Base-by-base conservation (phyloP, 2,888 invertebrate species). In the Synanthedon myopaeformis region DNA sequence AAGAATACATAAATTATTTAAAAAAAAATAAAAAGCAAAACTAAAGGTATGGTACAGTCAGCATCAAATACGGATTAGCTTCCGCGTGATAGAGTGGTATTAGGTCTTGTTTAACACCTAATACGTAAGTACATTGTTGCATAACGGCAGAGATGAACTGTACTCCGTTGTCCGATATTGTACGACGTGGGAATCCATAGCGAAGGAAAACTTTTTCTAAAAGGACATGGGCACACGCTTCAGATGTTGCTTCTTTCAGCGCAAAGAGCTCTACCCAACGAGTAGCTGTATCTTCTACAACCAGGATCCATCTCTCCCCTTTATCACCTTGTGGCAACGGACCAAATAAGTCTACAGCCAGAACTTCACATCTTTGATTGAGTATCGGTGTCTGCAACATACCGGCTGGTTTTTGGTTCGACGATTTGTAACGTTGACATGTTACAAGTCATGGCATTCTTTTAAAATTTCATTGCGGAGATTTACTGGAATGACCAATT, bases 161-260 rank as follows among this genome's bases (percentile, higher is more conserved):
- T 0, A 60, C 54, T 0, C 72, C 74, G 54, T 75, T 76, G 53
- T 76, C 72, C 48, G 59, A 61, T 4, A 68, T 63, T 1, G 75
- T 53, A 49, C 61, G 54, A 1, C 71, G 19, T 1, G 70, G 71
- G 0, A 59, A 53, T 3, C 71, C 72, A 57, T 62, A 70, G 3
- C 72, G 60, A 8, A 62, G 14, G 12, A 63, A 53, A 28, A 53
- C 42, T 45, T 65, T 64, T 3, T 57, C 48, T 0, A 66, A 41
- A 1, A 65, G 57, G 0, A 45, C 52, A 3, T 56, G 35, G 6
- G 64, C 58, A 51, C 63, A 65, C 0, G 57, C 56, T 6, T 50
- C 60, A 5, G 59, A 59, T 1, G 62, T 61, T 3, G 66, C 64
- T 1, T 2, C 12, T 12, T 14, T 3, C 0, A 63, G 50, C 0